Base-by-base conservation (phyloP, 2,888 invertebrate genomes). In the Auanema freiburgensis region DNA sequence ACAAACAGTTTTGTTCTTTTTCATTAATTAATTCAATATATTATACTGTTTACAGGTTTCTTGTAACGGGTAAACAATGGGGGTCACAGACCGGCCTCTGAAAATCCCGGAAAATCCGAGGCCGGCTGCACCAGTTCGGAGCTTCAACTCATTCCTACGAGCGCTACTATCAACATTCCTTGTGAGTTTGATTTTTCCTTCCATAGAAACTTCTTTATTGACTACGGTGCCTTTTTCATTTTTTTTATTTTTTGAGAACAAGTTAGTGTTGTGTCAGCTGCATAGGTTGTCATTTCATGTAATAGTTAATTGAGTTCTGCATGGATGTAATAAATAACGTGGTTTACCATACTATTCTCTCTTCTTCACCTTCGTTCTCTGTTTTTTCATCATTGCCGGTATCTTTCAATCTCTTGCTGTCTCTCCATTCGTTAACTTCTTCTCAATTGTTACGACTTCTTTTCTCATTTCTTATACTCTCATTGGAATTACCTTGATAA, bases 11-110 rank as follows among this genome's bases (percentile, higher is more conserved):
- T 33, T 33, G 33, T 33, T 33, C 33, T 33, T 33, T 33, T 33
- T 33, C 8, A 33, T 33, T 33, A 33, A 33, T 33, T 33, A 33
- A 33, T 33, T 33, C 33, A 33, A 33, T 33, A 8, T 5, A 33
- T 33, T 33, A 8, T 33, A 33, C 8, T 33, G 8, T 33, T 33
- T 33, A 33, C 33, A 33, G 33, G 33, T 33, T 33, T 33, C 33
- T 33, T 8, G 4, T 33, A 33, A 33, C 33, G 33, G 33, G 33
- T 33, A 33, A 33, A 33, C 16, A 46, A 46, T 46, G 46, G 46
- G 46, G 46, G 46, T 46, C 46, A 46, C 46, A 16, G 46, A 46
- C 21, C 16, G 46, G 21, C 46, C 46, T 21, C 46, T 46, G 46
- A 46, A 46, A 21, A 46, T 46, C 6, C 46, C 46, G 46, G 21